Conservation (phyloP, 2,797 vertebrate species). For the Acanthornis magna region DNA sequence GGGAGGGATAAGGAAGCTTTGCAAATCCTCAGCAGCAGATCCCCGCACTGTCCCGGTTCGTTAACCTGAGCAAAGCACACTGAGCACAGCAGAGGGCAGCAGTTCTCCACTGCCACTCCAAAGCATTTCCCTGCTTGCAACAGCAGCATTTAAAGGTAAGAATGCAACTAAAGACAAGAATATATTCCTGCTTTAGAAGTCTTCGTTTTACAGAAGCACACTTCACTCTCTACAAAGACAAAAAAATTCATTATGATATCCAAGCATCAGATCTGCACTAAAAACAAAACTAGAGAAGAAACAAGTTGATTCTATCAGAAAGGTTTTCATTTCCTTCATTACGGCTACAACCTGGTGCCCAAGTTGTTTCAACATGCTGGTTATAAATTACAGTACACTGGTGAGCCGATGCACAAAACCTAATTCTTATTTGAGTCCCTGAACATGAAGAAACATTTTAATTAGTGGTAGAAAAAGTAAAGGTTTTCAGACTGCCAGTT, state of each 20-base stretch:
- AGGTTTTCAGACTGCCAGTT: not conserved
- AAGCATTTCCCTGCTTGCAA: not conserved
- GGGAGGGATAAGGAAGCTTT: not conserved
- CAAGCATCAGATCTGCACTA: not conserved
- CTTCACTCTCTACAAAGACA: not conserved
- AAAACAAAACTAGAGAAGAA: not conserved
- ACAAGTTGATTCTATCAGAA: not conserved
- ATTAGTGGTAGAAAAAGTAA: not conserved
- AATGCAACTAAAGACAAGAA: not conserved
- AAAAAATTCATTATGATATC: not conserved
- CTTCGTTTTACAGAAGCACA: not conserved
- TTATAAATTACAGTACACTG: not conserved
- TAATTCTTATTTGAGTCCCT: not conserved
- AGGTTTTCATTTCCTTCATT: not conserved
- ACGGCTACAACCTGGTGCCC: not conserved
- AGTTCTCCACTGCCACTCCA: not conserved
- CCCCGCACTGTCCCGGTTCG: fast-evolving
- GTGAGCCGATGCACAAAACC: not conserved
- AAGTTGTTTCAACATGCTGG: not conserved
- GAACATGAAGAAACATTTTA: not conserved
- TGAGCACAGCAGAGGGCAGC: conserved; percentile 40
- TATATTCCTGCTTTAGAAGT: not conserved
- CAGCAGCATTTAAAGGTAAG: not conserved
- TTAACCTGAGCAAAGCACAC: too few relatives aligned
- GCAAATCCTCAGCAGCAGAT: not conserved